These are phyloP conservation scores for Colossoma macropomum DNA, from an alignment of 2,113 vertebrate genomes.

Conservation along the genomic window DNA sequence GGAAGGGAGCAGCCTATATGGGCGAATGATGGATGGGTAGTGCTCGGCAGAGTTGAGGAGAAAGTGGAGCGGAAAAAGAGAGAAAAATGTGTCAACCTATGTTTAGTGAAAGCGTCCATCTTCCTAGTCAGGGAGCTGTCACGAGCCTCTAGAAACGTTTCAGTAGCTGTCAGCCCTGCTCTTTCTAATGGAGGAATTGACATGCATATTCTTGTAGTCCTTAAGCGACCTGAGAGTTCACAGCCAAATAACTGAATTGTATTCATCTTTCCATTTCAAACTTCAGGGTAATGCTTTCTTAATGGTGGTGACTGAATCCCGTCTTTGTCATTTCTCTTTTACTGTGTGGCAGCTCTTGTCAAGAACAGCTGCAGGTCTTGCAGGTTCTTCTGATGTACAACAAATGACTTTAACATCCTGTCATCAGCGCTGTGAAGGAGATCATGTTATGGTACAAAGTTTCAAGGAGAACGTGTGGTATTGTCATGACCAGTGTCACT, in stretches of 20 bases:
- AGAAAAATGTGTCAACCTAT: slow-evolving; percentile 81
- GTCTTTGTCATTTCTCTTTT: slow-evolving; percentile 24
- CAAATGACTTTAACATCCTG: not conserved
- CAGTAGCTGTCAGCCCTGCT: slow-evolving; percentile 71
- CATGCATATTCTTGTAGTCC: slow-evolving; percentile 65
- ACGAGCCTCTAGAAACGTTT: slow-evolving; percentile 72
- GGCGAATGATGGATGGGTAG: slow-evolving; percentile 76
- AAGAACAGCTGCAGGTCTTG: not conserved
- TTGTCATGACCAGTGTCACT: not conserved
- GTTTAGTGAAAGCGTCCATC: slow-evolving; percentile 77
- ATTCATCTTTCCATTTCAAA: slow-evolving; percentile 59
- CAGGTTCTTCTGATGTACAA: not conserved
- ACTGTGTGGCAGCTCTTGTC: slow-evolving; percentile 4
- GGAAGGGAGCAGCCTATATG: slow-evolving; percentile 66
- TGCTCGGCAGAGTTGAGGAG: slow-evolving; percentile 67
- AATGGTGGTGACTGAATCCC: slow-evolving; percentile 37
- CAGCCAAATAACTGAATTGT: slow-evolving; percentile 52
- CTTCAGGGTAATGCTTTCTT: slow-evolving; percentile 58
- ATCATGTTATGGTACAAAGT: not conserved
- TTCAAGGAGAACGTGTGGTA: slow-evolving; percentile 5
- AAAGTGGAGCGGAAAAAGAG: slow-evolving; percentile 74
- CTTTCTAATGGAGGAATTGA: slow-evolving; percentile 37
- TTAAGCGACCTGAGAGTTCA: slow-evolving; percentile 68
- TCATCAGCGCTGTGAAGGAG: not conserved
- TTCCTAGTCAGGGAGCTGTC: slow-evolving; percentile 76